Base-by-base conservation (phyloP, 2,888 invertebrate species). In the Lagria hirta region DNA sequence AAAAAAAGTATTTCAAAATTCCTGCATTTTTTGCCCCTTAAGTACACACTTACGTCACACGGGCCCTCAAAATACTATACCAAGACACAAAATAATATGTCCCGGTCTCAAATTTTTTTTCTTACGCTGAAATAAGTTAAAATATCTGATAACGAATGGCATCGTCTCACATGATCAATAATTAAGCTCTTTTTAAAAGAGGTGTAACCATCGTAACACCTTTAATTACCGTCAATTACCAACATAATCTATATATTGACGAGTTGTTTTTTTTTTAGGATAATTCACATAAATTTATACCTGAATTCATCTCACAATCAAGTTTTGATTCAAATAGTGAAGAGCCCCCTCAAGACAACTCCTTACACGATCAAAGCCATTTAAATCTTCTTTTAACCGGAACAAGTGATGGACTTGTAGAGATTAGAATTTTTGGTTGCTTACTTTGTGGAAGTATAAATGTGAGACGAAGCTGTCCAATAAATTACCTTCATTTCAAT, bases 401-500 rank as follows among this genome's bases (percentile, higher is more conserved):
- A 6, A 84, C 88, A 62, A 79, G 80, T 35, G 77, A 80, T 51
- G 90, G 92, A 1, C 77, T 80, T 54, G 75, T 87, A 28, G 78
- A 81, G 66, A 75, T 94, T 62, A 84, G 85, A 63, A 83, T 92
- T 3, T 89, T 90, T 71, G 95, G 95, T 8, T 82, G 89, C 61
- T 86, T 91, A 61, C 84, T 86, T 13, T 86, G 88, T 66, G 88
- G 88, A 3, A 78, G 77, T 4, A 76, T 91, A 52, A 70, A 84
- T 35, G 71, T 76, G 32, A 76, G 78, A 17, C 73, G 77, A 26
- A 55, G 61, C 37, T 80, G 82, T 58, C 75, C 78, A 52, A 74
- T 82, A 20, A 65, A 83, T 26, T 81, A 84, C 60, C 82, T 84
- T 5, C 79, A 81, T 43, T 70, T 89, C 42, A 84, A 84, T 16